Evolutionary conservation across 2,113 vertebrate genomes (phyloP).

Genomic region (Pyxicephalus adspersus): DNA sequence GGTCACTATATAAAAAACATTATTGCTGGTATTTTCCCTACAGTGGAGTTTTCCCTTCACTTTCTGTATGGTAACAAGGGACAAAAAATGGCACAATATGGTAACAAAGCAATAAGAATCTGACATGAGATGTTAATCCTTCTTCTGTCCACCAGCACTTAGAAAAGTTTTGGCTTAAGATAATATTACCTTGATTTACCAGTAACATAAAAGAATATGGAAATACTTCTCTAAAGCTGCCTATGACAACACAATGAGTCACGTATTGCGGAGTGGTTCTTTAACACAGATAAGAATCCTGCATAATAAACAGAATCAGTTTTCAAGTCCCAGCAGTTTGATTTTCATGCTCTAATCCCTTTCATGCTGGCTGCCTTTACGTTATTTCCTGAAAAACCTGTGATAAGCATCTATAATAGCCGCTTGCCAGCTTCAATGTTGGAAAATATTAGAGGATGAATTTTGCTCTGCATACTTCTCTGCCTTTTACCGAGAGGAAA

Average conservation of each 20-base stretch:
- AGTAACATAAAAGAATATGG: background rate
- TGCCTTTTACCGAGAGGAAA: constrained; percentile 22
- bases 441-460: constrained; percentile 51
- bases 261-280: background rate
- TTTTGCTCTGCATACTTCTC: constrained; percentile 26
- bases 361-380: constrained; percentile 51
- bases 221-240: background rate
- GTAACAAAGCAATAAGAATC: no score
- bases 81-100: no score
- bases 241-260: background rate
- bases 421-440: constrained; percentile 22
- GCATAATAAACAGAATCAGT: constrained; percentile 44
- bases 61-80: no score
- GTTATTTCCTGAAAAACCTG: constrained; percentile 54
- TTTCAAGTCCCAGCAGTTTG: constrained; percentile 41
- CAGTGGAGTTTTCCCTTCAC: no score
- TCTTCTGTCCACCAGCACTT: no score
- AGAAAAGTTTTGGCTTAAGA: background rate
- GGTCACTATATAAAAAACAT: no score
- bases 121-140: no score
- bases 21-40: no score
- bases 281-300: constrained; percentile 42
- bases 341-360: constrained; percentile 52
- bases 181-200: background rate
- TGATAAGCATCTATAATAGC: constrained; percentile 54